phyloP scores from a whole-genome alignment of 1,140 invertebrate genomes.

The Bombus pyrosoma region DNA sequence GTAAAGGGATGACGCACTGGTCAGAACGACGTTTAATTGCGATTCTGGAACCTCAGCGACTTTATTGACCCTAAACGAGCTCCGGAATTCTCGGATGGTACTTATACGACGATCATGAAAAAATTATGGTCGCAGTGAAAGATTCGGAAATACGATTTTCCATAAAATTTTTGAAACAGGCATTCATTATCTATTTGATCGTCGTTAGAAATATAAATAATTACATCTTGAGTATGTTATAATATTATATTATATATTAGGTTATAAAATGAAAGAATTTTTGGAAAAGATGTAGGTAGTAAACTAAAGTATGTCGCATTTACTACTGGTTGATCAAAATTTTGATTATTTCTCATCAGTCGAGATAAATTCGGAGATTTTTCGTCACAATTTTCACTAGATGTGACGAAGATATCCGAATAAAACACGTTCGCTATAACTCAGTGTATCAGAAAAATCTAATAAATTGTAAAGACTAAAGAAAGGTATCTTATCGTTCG shows the following conservation, averaged over 20 bases:
- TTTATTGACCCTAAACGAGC: conserved; percentile 64
- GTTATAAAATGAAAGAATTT: not conserved
- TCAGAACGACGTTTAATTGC: conserved; percentile 52
- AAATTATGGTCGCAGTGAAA: not conserved
- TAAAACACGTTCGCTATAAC: no score
- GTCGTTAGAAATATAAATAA: not conserved
- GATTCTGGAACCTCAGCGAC: conserved; percentile 53
- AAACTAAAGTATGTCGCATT: no score
- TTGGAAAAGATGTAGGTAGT: no score
- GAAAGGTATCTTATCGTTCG: no score
- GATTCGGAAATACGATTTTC: not conserved
- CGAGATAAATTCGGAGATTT: no score
- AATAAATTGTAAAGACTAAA: no score
- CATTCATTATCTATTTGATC: not conserved
- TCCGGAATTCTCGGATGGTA: not conserved
- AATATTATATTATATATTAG: not conserved
- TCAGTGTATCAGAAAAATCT: no score
- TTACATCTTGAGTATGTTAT: not conserved
- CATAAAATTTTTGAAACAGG: not conserved
- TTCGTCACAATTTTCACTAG: no score
- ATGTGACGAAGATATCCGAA: no score
- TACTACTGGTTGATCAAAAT: no score
- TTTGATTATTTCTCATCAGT: no score
- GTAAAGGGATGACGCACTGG: conserved; percentile 53
- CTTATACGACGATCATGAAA: not conserved